These are phyloP conservation scores for Coenobita brevimanus DNA, from an alignment of 1,140 invertebrate species.

Conservation along the genomic window DNA sequence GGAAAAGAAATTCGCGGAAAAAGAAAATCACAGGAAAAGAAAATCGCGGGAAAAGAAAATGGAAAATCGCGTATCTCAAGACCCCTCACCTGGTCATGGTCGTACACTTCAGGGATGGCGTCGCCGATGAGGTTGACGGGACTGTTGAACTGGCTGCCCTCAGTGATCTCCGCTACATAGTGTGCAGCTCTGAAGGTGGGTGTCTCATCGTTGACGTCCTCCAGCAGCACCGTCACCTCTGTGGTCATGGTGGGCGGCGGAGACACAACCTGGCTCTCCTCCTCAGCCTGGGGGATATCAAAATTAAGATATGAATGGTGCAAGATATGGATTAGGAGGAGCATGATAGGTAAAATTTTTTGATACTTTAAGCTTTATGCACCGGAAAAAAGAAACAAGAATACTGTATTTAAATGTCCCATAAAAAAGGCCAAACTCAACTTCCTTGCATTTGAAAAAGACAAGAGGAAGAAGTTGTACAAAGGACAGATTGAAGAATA, in stretches of 20 bases:
- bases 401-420: no score
- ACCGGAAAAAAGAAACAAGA: no score
- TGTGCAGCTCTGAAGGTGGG: slow-evolving; percentile 85
- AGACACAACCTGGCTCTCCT: slow-evolving; percentile 78
- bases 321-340: no score
- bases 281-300: slow-evolving; percentile 83
- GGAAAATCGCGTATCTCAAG: background rate
- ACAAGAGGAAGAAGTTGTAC: no score
- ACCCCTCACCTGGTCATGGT: slow-evolving; percentile 88
- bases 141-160: slow-evolving; percentile 92
- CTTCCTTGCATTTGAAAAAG: no score
- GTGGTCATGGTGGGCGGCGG: slow-evolving; percentile 86
- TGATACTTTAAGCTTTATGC: no score
- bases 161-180: slow-evolving; percentile 92
- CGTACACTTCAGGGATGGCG: slow-evolving; percentile 88
- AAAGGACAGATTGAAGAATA: no score
- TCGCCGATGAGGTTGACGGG: slow-evolving; percentile 89
- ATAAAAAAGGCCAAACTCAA: no score
- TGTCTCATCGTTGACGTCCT: slow-evolving; percentile 96
- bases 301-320: no score
- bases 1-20: background rate
- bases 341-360: no score
- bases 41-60: background rate
- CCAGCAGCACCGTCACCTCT: slow-evolving; percentile 92
- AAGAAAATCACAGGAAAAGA: background rate